Evolutionary conservation across 2,113 vertebrate genomes (phyloP).

Genomic region (Mirza zaza): DNA sequence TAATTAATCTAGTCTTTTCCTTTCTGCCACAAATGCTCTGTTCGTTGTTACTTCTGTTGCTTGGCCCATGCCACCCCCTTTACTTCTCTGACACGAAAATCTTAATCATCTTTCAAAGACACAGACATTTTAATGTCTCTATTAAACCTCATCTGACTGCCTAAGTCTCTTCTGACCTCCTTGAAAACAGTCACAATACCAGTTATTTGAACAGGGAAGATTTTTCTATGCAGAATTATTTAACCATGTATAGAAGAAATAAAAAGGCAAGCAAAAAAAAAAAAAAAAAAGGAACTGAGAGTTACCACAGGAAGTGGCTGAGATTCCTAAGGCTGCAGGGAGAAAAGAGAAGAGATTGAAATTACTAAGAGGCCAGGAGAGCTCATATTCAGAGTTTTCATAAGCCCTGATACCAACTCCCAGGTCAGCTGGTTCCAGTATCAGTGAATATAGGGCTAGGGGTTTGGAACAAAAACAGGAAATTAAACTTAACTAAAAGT

Average conservation of each 20-base stretch:
- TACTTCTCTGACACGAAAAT: background rate
- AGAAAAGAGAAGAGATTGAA: too few relatives aligned
- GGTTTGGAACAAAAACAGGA: background rate
- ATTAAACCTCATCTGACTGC: background rate
- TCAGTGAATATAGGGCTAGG: background rate
- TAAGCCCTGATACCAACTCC: fast-evolving
- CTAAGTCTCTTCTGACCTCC: background rate
- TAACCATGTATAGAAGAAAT: background rate
- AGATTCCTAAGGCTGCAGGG: background rate
- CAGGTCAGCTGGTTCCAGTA: background rate
- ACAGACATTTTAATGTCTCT: background rate
- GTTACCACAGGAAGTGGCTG: background rate
- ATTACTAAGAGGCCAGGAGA: background rate
- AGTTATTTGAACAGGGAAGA: background rate
- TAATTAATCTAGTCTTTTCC: background rate
- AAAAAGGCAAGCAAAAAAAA: background rate
- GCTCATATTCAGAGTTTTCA: background rate
- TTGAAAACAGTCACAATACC: background rate
- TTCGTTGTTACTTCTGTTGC: background rate
- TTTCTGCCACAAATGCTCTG: background rate
- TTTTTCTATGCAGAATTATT: background rate
- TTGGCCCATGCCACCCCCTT: fast-evolving
- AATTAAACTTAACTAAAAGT: background rate
- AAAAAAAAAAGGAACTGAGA: fast-evolving
- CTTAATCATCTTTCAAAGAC: background rate